Base-by-base conservation (phyloP, 2,888 invertebrate genomes). In the Plusia festucae region DNA sequence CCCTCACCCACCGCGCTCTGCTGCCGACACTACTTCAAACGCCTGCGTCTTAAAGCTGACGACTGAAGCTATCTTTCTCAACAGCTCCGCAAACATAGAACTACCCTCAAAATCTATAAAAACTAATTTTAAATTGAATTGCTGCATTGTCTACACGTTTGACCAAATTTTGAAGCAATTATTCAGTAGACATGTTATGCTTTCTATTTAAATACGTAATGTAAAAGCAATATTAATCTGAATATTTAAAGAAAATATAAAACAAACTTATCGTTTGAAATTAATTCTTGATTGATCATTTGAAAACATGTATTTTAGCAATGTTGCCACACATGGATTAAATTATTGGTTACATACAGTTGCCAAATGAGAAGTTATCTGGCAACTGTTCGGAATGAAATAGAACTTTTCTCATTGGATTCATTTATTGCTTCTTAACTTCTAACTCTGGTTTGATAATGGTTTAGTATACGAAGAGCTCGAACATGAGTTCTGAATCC, bases 21-120 rank as follows among this genome's bases (percentile, higher is more conserved):
- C 92, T 98, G 98, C 93, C 96, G 98, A 72, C 97, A 98, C 84
- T 98, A 98, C 92, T 99, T 99, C 93, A 97, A 90, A 68, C 87
- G 93, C 7, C 88, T 95, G 1, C 83, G 89, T 6, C 87, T 94
- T 2, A 60, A 82, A 13, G 68, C 79, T 53, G 87, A 91, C 24
- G 89, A 90, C 46, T 90, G 78, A 79, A 61, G 60, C 58, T 13
- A 30, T 40, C 40, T 6, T n/a, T 30, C 6, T 40, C 4, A 40
- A 40, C 40, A 40, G 18, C 44, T 18, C 44, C 44, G 16, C 46
- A n/a, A 40, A 13, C 34, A 6, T n/a, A n/a, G 16, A 18, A 46
- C 46, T 46, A 16, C 16, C 18, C n/a, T 40, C 40, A 40, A n/a
- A 40, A 34, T 15, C 13, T 1, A 7, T 40, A 15, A 40, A 40